Conservation (phyloP, 2,888 invertebrate genomes). For the Nemotelus nigrinus region DNA sequence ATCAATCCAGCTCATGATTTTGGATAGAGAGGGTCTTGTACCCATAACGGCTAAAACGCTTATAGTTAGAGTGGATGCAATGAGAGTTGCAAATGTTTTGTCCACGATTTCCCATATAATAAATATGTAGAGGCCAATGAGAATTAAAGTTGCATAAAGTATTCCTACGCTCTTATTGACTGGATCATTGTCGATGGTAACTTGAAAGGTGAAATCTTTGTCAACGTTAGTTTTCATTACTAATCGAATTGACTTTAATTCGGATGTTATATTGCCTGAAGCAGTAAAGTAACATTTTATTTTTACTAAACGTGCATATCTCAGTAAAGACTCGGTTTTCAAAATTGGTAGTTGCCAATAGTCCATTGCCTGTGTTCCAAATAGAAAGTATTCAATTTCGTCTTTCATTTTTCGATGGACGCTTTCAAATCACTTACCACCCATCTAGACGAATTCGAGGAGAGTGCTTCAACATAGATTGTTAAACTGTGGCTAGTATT, state of each 20-base stretch:
- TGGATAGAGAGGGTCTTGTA: slow-evolving; percentile 75
- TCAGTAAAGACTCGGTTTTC: too few relatives aligned
- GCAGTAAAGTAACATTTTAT: too few relatives aligned
- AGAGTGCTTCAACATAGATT: slow-evolving; percentile 65
- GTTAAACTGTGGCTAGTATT: slow-evolving; percentile 66
- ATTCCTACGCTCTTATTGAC: slow-evolving; percentile 74
- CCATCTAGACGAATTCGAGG: slow-evolving; percentile 5
- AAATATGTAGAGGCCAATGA: slow-evolving; percentile 79
- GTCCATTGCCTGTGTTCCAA: too few relatives aligned
- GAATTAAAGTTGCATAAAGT: slow-evolving; percentile 76
- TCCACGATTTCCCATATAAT: slow-evolving; percentile 81
- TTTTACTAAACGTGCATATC: too few relatives aligned
- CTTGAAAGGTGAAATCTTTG: slow-evolving; percentile 64
- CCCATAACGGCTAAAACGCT: slow-evolving; percentile 75
- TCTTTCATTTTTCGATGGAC: too few relatives aligned
- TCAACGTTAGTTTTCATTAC: slow-evolving; percentile 60
- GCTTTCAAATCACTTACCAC: slow-evolving; percentile 51
- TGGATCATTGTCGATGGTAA: slow-evolving; percentile 73
- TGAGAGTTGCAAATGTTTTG: slow-evolving; percentile 77
- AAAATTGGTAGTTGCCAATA: too few relatives aligned
- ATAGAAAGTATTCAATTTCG: too few relatives aligned
- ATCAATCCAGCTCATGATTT: slow-evolving; percentile 81
- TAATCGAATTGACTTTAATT: slow-evolving; percentile 53
- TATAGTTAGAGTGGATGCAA: slow-evolving; percentile 77
- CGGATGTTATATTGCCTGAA: neutral